Evolutionary conservation across 2,113 vertebrate species (phyloP), one percentile per base, ranked within the genome.

Genomic region (Morone chrysops): DNA sequence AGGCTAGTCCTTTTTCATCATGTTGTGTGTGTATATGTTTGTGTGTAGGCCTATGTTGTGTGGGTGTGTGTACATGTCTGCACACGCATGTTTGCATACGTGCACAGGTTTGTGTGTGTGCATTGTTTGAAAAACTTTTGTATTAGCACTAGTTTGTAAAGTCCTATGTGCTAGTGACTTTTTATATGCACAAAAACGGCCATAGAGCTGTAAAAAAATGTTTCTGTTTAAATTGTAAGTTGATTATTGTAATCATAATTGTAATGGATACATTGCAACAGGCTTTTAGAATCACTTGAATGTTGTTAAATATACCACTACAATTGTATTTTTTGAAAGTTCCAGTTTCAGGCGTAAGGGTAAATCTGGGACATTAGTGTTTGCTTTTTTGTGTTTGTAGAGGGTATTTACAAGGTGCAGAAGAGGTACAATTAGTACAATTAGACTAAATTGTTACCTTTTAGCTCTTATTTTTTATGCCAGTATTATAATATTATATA

Each of bases 141-240:
- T 91, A 87, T 83, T 78, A 81, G 59, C 63, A 70, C 43, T 88
- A 82, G 74, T 91, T 90, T 83, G 72, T 85, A 56, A 88, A 71
- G 76, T 81, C 48, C 25, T 69, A 81, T 73, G 77, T 89, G 80
- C 79, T 70, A 68, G 70, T 85, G 63, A 89, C 50, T 81, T 92
- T 31, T 89, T 88, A 87, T 88, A 92, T 89, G 82, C 88, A 90
- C 83, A 88, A 86, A 89, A 76, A 31, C 45, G 51, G 82, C 67
- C 71, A 82, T 40, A 62, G 70, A 79, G 53, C 61, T 86, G 80
- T 89, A 66, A 81, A 80, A 67, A 75, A 40, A 38, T 67, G 38
- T 63, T 56, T 72, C 84, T 86, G 50, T 56, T 85, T 43, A 11
- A 43, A 71, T 48, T 63, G 47, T 6, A 81, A 48, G 54, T 86